phyloP scores from a whole-genome alignment of 2,888 invertebrate species.

The Ormyrus labotus region DNA sequence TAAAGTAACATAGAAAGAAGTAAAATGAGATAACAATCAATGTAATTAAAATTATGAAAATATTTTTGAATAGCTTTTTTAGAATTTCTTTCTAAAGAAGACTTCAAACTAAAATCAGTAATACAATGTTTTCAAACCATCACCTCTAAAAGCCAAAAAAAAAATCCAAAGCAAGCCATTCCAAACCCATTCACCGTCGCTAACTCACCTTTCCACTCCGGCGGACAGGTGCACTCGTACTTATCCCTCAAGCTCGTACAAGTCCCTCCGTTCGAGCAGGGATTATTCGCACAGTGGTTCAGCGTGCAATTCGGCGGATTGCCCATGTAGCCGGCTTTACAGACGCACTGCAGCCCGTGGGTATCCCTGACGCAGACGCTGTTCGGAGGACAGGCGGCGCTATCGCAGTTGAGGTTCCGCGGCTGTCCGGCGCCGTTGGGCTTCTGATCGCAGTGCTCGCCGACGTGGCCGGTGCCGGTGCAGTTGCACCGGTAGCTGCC shows the following conservation, averaged over 20 bases:
- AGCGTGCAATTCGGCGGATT: slow-evolving; percentile 76
- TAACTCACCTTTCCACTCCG: slow-evolving; percentile 82
- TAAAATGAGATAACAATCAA: too few relatives aligned
- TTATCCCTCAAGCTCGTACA: slow-evolving; percentile 79
- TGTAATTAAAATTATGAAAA: too few relatives aligned
- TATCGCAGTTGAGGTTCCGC: slow-evolving; percentile 76
- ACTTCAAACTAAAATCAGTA: too few relatives aligned
- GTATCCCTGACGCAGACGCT: slow-evolving; percentile 82
- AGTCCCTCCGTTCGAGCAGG: slow-evolving; percentile 86
- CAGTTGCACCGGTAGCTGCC: slow-evolving; percentile 80
- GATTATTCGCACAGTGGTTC: slow-evolving; percentile 81
- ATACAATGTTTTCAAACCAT: too few relatives aligned
- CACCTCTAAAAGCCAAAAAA: slow-evolving; percentile 32
- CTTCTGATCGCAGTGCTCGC: slow-evolving; percentile 77
- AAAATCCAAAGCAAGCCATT: slow-evolving; percentile 45
- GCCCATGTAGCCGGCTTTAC: slow-evolving; percentile 80
- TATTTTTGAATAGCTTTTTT: too few relatives aligned
- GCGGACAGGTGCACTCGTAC: slow-evolving; percentile 84
- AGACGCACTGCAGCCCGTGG: slow-evolving; percentile 78
- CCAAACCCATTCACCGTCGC: slow-evolving; percentile 11
- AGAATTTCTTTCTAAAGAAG: too few relatives aligned
- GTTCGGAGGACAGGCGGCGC: slow-evolving; percentile 80
- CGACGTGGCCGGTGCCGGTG: slow-evolving; percentile 76
- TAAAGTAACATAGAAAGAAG: too few relatives aligned
- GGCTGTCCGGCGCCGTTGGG: slow-evolving; percentile 75